Percentiles rank a stretch among this genome's conserved stretches.
phyloP scores from a whole-genome alignment of 2,888 invertebrate genomes.

The Loripinus fragilis region DNA sequence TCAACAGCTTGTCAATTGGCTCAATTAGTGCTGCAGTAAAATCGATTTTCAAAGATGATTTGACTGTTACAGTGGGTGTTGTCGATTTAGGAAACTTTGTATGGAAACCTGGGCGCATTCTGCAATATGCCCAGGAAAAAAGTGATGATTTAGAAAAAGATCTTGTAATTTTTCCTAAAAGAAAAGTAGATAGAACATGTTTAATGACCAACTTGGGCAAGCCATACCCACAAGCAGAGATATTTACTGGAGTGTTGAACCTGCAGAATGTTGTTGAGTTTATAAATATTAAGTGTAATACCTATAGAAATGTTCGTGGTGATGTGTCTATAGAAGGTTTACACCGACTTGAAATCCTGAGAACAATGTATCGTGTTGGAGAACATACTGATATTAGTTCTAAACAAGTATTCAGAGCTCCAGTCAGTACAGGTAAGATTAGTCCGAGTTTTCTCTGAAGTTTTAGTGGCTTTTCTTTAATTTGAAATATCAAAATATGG shows the following conservation, averaged over 20 bases:
- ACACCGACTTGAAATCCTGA: slow-evolving; percentile 71
- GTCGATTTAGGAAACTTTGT: slow-evolving; percentile 42
- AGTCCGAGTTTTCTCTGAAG: too few species aligned
- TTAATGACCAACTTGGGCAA: slow-evolving; percentile 45
- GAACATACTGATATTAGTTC: slow-evolving; percentile 52
- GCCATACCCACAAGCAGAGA: slow-evolving; percentile 30
- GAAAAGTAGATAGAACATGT: slow-evolving; percentile 67
- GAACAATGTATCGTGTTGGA: slow-evolving; percentile 69
- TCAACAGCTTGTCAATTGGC: slow-evolving; percentile 15
- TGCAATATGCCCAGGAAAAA: slow-evolving; percentile 24
- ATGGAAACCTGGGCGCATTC: slow-evolving; percentile 54
- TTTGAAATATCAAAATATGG: too few species aligned
- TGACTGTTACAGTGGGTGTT: slow-evolving; percentile 53
- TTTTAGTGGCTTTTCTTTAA: too few species aligned
- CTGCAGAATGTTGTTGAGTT: slow-evolving; percentile 60
- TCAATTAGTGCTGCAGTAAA: slow-evolving; percentile 44
- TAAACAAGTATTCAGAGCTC: background rate
- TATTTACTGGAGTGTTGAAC: slow-evolving; percentile 46
- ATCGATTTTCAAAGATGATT: slow-evolving; percentile 55
- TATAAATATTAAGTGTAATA: slow-evolving; percentile 73
- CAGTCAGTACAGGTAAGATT: too few species aligned
- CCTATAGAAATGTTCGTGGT: slow-evolving; percentile 68
- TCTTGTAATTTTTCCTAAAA: slow-evolving; percentile 57
- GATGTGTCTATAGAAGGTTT: slow-evolving; percentile 65
- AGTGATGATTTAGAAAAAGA: slow-evolving; percentile 3